Evolutionary conservation across 2,797 vertebrate genomes (phyloP), one percentile per base, ranked within the genome.

Genomic region (Hozukius guyotensis): DNA sequence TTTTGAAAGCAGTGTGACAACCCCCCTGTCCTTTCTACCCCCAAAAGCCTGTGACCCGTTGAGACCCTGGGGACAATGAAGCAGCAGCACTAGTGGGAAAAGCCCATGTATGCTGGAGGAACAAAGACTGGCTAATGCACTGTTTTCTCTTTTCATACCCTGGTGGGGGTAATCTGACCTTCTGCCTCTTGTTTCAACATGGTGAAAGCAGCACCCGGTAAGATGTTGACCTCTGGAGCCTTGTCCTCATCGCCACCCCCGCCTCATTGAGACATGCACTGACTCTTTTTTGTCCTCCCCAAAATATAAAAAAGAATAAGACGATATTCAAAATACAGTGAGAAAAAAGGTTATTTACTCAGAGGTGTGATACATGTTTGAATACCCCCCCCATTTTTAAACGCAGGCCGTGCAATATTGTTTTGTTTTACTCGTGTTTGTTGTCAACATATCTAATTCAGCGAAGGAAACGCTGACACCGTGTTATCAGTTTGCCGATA

Each of bases 71-170:
- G 88, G 89, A 94, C 94, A 95, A 95, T 86, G 87, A 87, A 84
- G 55, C 77, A 70, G 87, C 87, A 86, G 77, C 86, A 86, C 87
- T 83, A 85, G 80, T 89, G 88, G 87, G 87, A 86, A 87, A 90
- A 89, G 77, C 27, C 88, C 70, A 56, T 85, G 88, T 84, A 89
- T 90, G 89, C 69, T 78, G 32, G 66, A 63, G 74, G 85, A 93
- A 95, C 93, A 96, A 60, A 93, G 86, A 67, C 57, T 27, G 31
- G 69, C 92, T 94, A 92, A 95, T 94, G 91, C 93, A 92, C 89
- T 83, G 88, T 91, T 91, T 93, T 93, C 77, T 89, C 90, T 88
- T 87, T 92, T 92, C 86, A 87, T 78, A 88, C 77, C 89, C 87
- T 88, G 68, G 86, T 91, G 90, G 85, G 92, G 80, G 85, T 60